Evolutionary conservation across 2,888 invertebrate genomes (phyloP).

Genomic region (Halictus quadricinctus): DNA sequence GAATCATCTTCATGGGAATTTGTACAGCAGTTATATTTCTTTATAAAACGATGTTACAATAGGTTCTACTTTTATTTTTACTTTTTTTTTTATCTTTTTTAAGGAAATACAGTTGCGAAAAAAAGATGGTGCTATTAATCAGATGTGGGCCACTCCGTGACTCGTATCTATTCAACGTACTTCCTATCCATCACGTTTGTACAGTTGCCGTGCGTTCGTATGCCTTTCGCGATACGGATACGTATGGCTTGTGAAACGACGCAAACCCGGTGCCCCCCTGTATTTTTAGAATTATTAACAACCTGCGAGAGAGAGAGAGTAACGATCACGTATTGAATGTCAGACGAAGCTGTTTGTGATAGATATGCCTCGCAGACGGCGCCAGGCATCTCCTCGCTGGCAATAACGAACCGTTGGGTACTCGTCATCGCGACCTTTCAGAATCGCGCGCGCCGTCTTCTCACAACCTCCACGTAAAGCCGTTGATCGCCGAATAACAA

Average conservation of each 20-base stretch:
- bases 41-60: neutral
- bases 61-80: neutral
- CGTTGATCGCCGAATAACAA: slow-evolving; percentile 48
- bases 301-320: slow-evolving; percentile 60
- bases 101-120: slow-evolving; percentile 22
- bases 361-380: slow-evolving; percentile 63
- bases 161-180: slow-evolving; percentile 36
- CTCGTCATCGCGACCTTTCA: slow-evolving; percentile 58
- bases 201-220: slow-evolving; percentile 12
- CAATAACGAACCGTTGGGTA: slow-evolving; percentile 55
- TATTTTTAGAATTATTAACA: slow-evolving; percentile 73
- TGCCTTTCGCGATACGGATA: slow-evolving; percentile 6
- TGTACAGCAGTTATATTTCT: neutral
- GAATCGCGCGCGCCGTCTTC: slow-evolving; percentile 37
- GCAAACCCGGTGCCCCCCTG: slow-evolving; percentile 35
- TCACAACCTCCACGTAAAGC: slow-evolving; percentile 40
- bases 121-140: slow-evolving; percentile 49
- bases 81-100: neutral
- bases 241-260: slow-evolving; percentile 39
- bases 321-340: slow-evolving; percentile 66
- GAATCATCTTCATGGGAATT: neutral
- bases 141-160: slow-evolving; percentile 9
- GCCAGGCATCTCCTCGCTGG: slow-evolving; percentile 60
- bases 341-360: slow-evolving; percentile 64
- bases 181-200: slow-evolving; percentile 32